These are phyloP conservation scores for Geophilus truncorum DNA, from an alignment of 2,888 invertebrate species.

Conservation along the genomic window DNA sequence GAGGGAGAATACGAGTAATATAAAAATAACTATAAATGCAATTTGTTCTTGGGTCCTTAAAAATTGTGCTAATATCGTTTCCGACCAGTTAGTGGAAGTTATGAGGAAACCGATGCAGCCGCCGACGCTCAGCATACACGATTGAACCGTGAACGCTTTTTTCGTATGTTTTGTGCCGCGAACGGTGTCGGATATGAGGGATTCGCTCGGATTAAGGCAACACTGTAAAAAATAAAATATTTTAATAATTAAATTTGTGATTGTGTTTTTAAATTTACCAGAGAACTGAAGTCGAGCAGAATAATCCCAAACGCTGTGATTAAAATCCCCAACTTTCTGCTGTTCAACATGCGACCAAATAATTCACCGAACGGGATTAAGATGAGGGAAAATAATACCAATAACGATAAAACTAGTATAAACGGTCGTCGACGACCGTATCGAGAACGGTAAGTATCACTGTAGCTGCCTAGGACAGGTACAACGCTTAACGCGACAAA, in stretches of 20 bases:
- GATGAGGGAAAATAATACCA: constrained; percentile 48
- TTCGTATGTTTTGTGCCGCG: constrained; percentile 39
- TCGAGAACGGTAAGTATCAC: constrained; percentile 48
- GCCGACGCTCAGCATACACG: constrained; percentile 44
- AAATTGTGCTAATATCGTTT: background rate
- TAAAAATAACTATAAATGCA: constrained; percentile 42
- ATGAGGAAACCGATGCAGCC: constrained; percentile 45
- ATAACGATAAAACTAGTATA: constrained; percentile 47
- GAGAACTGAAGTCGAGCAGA: constrained; percentile 42
- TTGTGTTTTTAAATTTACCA: constrained; percentile 33
- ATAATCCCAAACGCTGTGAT: constrained; percentile 42
- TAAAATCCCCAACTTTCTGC: constrained; percentile 36
- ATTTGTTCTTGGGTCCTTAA: constrained; percentile 42
- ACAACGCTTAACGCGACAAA: constrained; percentile 49
- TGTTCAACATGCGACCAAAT: constrained; percentile 37
- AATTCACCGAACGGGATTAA: constrained; percentile 47
- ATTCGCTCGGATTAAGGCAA: constrained; percentile 45
- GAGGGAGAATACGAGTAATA: constrained; percentile 41
- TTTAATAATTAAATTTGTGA: background rate
- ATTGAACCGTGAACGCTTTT: constrained; percentile 44
- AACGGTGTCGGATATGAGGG: constrained; percentile 43
- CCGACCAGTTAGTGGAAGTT: constrained; percentile 43
- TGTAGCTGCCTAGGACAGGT: constrained; percentile 50
- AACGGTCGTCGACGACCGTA: constrained; percentile 51
- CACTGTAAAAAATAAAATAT: constrained; percentile 40